These are phyloP conservation scores for Plumapathes pennacea DNA, from an alignment of 92 coral and sea anemone genomes.

Conservation along the genomic window DNA sequence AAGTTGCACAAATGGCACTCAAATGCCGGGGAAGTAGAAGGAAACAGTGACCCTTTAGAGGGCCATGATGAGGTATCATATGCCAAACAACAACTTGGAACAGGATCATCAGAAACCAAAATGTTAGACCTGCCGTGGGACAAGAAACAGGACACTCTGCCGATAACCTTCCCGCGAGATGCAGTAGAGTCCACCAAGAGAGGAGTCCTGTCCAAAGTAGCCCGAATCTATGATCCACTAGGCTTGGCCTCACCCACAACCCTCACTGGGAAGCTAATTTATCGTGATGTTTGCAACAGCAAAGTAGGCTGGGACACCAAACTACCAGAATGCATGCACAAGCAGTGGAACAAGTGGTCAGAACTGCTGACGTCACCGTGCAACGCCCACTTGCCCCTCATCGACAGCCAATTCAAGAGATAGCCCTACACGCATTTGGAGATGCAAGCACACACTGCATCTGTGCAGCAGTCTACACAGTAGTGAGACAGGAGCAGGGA, in stretches of 20 bases:
- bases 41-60: slow-evolving; percentile 13
- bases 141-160: slow-evolving; percentile 32
- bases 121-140: slow-evolving; percentile 54
- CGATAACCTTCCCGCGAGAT: slow-evolving; percentile 25
- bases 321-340: slow-evolving; percentile 27
- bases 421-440: slow-evolving; percentile 31
- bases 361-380: slow-evolving; percentile 13
- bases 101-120: slow-evolving; percentile 27
- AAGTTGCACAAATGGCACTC: slow-evolving; percentile 30
- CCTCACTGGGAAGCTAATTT: slow-evolving; percentile 43
- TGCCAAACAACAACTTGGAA: slow-evolving; percentile 48
- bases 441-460: slow-evolving; percentile 30
- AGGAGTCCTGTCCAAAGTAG: slow-evolving; percentile 44
- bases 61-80: slow-evolving; percentile 28
- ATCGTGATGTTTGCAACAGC: slow-evolving; percentile 51
- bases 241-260: slow-evolving; percentile 49
- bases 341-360: slow-evolving; percentile 46
- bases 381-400: slow-evolving; percentile 22
- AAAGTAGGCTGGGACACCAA: slow-evolving; percentile 57
- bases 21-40: slow-evolving; percentile 21
- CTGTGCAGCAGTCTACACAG: slow-evolving; percentile 32
- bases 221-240: slow-evolving; percentile 49
- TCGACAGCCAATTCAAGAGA: slow-evolving; percentile 11
- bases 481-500: slow-evolving; percentile 28
- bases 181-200: slow-evolving; percentile 46